These are phyloP conservation scores for Leucoraja ocellata DNA, from an alignment of 2,797 vertebrate genomes.

Conservation along the genomic window DNA sequence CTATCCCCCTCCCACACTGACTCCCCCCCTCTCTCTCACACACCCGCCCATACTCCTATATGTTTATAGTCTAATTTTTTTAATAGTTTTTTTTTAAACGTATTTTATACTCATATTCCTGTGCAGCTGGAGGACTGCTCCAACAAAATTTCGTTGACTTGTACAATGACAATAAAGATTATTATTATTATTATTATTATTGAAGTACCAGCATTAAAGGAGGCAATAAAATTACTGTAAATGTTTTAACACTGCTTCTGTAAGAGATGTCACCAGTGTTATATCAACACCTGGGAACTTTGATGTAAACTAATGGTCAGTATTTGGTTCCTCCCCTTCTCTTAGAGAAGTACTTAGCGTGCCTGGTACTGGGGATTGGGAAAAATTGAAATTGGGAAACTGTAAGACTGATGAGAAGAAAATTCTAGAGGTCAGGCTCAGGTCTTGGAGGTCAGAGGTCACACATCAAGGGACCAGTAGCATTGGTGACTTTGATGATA, in stretches of 20 bases:
- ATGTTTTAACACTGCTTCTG: neutral
- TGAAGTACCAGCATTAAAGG: no score
- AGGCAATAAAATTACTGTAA: no score
- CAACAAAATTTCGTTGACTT: no score
- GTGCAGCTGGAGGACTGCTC: no score
- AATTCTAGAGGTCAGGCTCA: neutral
- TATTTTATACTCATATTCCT: no score
- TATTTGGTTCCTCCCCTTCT: neutral
- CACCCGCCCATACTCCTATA: no score
- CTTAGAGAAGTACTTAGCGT: neutral
- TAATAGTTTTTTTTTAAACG: no score
- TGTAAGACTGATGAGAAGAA: neutral
- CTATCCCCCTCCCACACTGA: no score
- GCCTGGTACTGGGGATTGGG: neutral
- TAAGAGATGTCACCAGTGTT: neutral
- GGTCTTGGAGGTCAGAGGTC: neutral
- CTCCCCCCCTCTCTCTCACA: no score
- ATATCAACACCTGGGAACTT: neutral
- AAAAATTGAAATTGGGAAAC: neutral
- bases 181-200: no score
- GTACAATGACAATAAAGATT: no score
- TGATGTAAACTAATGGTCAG: neutral
- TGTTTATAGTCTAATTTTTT: no score
- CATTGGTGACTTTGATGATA: neutral
- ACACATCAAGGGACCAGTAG: neutral